A percentile compares a stretch with the other conserved stretches of the same genome.
phyloP scores from a whole-genome alignment of 1,140 invertebrate species.

The Drosophila nigromelanica region DNA sequence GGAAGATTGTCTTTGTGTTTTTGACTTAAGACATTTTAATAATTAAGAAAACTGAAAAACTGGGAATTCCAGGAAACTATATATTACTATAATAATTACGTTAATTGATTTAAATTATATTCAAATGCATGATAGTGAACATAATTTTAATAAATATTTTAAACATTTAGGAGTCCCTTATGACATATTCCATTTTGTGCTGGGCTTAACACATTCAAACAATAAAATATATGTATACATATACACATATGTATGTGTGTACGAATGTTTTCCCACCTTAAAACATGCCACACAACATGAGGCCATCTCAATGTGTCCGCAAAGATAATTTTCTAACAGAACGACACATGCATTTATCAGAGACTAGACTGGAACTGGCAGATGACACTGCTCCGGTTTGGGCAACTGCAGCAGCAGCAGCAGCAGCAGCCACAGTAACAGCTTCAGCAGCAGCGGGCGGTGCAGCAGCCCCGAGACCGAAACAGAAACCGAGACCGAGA shows the following conservation, averaged over 20 bases:
- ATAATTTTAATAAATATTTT: neutral
- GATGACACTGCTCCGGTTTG: conserved; percentile 71
- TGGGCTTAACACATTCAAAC: neutral
- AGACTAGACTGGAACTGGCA: conserved; percentile 48
- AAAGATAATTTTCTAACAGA: conserved; percentile 43
- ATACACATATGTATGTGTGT: neutral
- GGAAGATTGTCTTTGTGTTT: too few relatives aligned
- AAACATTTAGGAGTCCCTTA: neutral
- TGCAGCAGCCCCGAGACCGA: conserved; percentile 28
- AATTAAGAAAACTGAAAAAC: too few relatives aligned
- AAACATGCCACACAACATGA: conserved; percentile 57
- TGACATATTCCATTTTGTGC: neutral
- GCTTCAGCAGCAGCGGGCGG: conserved; percentile 34
- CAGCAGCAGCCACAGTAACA: conserved; percentile 18
- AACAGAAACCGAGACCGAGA: conserved; percentile 18
- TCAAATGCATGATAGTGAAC: too few relatives aligned
- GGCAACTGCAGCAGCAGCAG: conserved; percentile 43
- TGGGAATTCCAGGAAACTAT: too few relatives aligned
- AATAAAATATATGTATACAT: conserved; percentile 26
- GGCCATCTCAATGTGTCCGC: conserved; percentile 28
- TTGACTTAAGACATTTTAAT: too few relatives aligned
- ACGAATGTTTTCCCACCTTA: conserved; percentile 39
- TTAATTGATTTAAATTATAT: too few relatives aligned
- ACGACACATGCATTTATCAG: conserved; percentile 15
- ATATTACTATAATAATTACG: too few relatives aligned